Evolutionary conservation across 2,888 invertebrate genomes (phyloP), one percentile per base, ranked within the genome.

Genomic region (Drosophila demipolita): DNA sequence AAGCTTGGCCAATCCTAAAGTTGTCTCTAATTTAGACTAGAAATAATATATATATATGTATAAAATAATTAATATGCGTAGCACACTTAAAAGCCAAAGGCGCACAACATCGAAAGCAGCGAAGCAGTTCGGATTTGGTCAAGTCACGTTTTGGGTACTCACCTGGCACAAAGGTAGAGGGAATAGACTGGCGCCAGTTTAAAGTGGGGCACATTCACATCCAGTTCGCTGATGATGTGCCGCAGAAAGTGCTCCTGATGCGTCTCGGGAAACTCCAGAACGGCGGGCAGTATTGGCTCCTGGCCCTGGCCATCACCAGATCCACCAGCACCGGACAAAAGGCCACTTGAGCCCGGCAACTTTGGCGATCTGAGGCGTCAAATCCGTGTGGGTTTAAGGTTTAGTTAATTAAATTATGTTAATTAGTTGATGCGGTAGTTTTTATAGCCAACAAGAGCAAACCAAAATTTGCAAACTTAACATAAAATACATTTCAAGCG

Each of bases 161-260:
- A 95, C 95, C 98, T 95, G 73, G 98, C 97, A 82, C 98, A 98
- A 91, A 99, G 95, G 93, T 99, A 99, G 32, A 99, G 95, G 3
- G 98, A 97, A 94, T 99, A 99, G 33, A 99, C 99, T 0, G 99
- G 99, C 1, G 99, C 98, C 74, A 99, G 95, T 92, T 98, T 98
- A 94, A 99, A 99, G 82, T 97, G 97, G 15, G 97, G 97, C 69
- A 96, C 96, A 91, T 96, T 96, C 17, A 98, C 97, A 93, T 98
- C 98, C 80, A 98, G 95, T 81, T 98, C 96, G 40, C 97, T 95
- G 91, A 99, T 96, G 77, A 98, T 96, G 49, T 97, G 96, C 72
- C 96, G 96, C 59, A 99, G 94, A 93, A 99, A 98, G 82, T 97
- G 96, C 91, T 98, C 98, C 94, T 99, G 99, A 29, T 97, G 97